These are phyloP conservation scores for Emys orbicularis DNA, from an alignment of 2,797 vertebrate genomes.

Conservation along the genomic window DNA sequence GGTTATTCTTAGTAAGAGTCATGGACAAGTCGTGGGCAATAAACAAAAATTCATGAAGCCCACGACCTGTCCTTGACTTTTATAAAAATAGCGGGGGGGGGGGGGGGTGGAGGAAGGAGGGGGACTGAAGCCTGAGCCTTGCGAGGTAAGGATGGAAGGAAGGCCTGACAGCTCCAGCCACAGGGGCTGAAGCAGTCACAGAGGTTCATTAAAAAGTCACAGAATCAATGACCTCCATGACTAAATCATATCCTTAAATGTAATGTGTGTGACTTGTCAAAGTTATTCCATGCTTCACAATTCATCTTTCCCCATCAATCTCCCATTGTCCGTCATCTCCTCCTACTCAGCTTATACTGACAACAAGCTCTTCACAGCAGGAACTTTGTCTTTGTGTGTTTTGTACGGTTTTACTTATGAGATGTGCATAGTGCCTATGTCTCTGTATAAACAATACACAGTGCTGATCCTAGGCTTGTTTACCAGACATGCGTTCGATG, in stretches of 20 bases:
- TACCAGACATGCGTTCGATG: not conserved
- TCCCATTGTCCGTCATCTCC: not conserved
- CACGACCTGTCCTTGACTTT: too few relatives aligned
- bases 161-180: not conserved
- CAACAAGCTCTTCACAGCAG: not conserved
- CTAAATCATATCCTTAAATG: not conserved
- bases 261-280: conserved; percentile 11
- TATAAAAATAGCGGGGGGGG: too few relatives aligned
- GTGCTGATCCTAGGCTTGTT: not conserved
- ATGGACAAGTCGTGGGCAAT: too few relatives aligned
- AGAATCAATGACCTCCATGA: not conserved
- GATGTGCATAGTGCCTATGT: not conserved
- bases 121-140: not conserved
- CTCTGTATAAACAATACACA: not conserved
- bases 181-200: not conserved
- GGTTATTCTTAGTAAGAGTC: too few relatives aligned
- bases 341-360: conserved; percentile 32
- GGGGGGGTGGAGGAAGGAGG: too few relatives aligned
- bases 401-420: not conserved
- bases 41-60: too few relatives aligned
- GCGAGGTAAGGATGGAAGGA: not conserved
- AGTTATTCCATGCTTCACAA: conserved; percentile 27
- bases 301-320: conserved; percentile 34
- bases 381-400: conserved; percentile 12
- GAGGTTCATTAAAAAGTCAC: not conserved